Percentiles rank a stretch among this genome's conserved stretches.
These are phyloP conservation scores for Pissodes strobi DNA, from an alignment of 1,140 invertebrate genomes.

Conservation along the genomic window DNA sequence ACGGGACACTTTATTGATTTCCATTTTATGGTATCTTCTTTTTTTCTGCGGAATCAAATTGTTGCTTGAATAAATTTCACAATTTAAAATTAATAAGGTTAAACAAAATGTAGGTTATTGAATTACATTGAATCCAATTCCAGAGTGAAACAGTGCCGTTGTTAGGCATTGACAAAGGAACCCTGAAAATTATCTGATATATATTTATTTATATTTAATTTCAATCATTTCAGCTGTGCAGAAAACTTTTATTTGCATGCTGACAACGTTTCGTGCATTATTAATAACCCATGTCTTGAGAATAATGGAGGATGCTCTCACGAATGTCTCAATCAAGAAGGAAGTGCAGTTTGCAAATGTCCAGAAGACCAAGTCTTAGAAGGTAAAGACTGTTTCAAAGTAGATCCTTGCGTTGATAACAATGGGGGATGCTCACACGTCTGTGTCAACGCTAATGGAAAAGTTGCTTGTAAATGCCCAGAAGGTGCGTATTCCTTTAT, in stretches of 20 bases:
- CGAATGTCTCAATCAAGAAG: slow-evolving; percentile 66
- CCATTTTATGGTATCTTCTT: no score
- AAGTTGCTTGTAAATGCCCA: slow-evolving; percentile 71
- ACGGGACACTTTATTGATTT: no score
- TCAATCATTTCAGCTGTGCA: slow-evolving; percentile 7
- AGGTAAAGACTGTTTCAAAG: slow-evolving; percentile 60
- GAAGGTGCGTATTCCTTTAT: slow-evolving; percentile 55
- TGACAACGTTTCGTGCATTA: slow-evolving; percentile 49
- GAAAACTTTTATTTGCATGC: slow-evolving; percentile 54
- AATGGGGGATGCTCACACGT: slow-evolving; percentile 64
- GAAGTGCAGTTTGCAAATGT: slow-evolving; percentile 63
- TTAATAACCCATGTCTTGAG: slow-evolving; percentile 56
- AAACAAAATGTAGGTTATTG: no score
- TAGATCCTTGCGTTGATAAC: slow-evolving; percentile 59
- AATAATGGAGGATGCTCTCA: slow-evolving; percentile 70
- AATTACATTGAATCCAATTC: no score
- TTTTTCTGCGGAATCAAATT: no score
- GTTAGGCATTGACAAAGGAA: no score
- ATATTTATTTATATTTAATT: slow-evolving; percentile 3
- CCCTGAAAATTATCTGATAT: no score
- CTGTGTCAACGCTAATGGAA: slow-evolving; percentile 59
- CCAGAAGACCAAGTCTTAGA: slow-evolving; percentile 58
- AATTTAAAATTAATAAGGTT: no score
- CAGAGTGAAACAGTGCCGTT: no score
- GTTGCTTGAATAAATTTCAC: no score